Conservation (phyloP, 2,888 invertebrate species). For the Thecophora atra region DNA sequence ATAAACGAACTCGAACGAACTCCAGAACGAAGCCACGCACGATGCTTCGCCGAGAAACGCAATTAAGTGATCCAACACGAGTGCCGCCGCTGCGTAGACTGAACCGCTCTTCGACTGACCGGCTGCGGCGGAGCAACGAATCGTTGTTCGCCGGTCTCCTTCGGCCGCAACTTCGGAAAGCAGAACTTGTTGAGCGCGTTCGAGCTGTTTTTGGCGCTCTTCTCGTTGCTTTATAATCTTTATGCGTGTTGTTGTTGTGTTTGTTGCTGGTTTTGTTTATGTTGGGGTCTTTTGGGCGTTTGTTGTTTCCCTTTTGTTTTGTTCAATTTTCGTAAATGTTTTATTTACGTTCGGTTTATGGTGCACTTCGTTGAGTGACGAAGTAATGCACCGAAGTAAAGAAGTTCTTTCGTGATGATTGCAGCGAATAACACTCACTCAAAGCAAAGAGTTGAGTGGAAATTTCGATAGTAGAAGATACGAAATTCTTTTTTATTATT, state of each 20-base stretch:
- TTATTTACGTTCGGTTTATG: not conserved
- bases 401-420: no score
- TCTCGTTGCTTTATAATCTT: constrained; percentile 23
- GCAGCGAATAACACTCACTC: no score
- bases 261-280: not conserved
- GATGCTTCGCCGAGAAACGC: constrained; percentile 40
- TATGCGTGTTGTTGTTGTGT: not conserved
- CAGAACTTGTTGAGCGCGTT: no score
- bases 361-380: not conserved
- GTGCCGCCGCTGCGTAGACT: constrained; percentile 55
- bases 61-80: constrained; percentile 50
- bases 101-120: no score
- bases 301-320: constrained; percentile 7
- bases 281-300: not conserved
- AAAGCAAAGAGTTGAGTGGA: no score
- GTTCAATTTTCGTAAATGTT: not conserved
- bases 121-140: no score
- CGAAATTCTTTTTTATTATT: no score
- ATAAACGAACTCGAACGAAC: not conserved
- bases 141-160: no score
- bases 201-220: not conserved
- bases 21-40: not conserved
- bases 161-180: no score
- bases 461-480: no score
- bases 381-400: not conserved